Evolutionary conservation across 2,797 vertebrate species (phyloP).

Genomic region (Thalassophryne amazonica): DNA sequence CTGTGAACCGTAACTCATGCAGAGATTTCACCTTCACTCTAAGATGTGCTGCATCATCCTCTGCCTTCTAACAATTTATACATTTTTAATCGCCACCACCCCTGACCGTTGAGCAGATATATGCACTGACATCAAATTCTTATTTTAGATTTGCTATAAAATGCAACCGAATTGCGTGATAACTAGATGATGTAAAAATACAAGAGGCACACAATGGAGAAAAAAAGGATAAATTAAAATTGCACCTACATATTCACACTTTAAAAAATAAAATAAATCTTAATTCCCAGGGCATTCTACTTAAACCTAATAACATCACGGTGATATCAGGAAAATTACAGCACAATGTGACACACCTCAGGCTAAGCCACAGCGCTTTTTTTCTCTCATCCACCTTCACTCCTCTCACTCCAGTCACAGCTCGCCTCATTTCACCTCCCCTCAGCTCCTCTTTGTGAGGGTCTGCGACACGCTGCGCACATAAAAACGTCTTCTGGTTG

Average conservation of each 20-base stretch:
- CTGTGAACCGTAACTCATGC: too few relatives aligned
- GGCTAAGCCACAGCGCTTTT: not conserved
- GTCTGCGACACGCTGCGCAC: not conserved
- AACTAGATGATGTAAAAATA: not conserved
- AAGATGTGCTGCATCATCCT: constrained; percentile 19
- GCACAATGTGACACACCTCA: not conserved
- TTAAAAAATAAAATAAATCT: too few relatives aligned
- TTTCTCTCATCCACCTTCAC: not conserved
- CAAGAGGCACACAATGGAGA: not conserved
- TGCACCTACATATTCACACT: too few relatives aligned
- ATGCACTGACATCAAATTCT: constrained; percentile 34
- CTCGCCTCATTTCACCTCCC: constrained; percentile 18
- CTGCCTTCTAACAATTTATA: constrained; percentile 37
- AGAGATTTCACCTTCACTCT: constrained; percentile 21
- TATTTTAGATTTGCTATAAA: constrained; percentile 45
- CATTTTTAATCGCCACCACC: constrained; percentile 46
- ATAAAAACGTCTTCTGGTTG: constrained; percentile 16
- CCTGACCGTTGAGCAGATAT: constrained; percentile 19
- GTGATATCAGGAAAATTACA: not conserved
- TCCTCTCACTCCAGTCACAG: not conserved
- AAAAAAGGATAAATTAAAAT: too few relatives aligned
- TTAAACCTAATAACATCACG: not conserved
- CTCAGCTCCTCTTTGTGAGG: constrained; percentile 7
- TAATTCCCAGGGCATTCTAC: too few relatives aligned
- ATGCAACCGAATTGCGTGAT: constrained; percentile 25